Percentiles rank a stretch among this genome's conserved stretches.
These are phyloP conservation scores for Macrophya annulata DNA, from an alignment of 2,888 invertebrate genomes.

Conservation along the genomic window DNA sequence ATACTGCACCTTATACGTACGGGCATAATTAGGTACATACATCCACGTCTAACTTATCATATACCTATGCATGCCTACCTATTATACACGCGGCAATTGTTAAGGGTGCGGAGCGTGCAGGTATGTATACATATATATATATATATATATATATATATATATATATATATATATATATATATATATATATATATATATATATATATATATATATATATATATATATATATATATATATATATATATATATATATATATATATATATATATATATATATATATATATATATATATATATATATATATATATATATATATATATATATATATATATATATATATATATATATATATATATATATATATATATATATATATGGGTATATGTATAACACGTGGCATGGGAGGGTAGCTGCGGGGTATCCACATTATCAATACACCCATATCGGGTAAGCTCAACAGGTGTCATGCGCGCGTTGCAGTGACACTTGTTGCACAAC, in stretches of 20 bases:
- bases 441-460: not conserved
- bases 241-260: not conserved
- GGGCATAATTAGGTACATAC: no score
- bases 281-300: not conserved
- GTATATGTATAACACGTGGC: not conserved
- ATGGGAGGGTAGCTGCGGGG: not conserved
- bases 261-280: not conserved
- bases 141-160: not conserved
- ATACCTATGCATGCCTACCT: no score
- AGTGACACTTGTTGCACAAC: slow-evolving; percentile 17
- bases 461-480: not conserved
- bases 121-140: not conserved
- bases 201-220: not conserved
- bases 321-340: not conserved
- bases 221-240: not conserved
- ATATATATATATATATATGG: not conserved
- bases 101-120: no score
- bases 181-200: not conserved
- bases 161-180: not conserved
- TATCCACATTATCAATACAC: not conserved
- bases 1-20: not conserved
- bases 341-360: not conserved
- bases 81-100: no score
- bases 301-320: no score
- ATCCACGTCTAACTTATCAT: no score